Base-by-base conservation (phyloP, 2,888 invertebrate species). In the Lasioglossum vierecki region DNA sequence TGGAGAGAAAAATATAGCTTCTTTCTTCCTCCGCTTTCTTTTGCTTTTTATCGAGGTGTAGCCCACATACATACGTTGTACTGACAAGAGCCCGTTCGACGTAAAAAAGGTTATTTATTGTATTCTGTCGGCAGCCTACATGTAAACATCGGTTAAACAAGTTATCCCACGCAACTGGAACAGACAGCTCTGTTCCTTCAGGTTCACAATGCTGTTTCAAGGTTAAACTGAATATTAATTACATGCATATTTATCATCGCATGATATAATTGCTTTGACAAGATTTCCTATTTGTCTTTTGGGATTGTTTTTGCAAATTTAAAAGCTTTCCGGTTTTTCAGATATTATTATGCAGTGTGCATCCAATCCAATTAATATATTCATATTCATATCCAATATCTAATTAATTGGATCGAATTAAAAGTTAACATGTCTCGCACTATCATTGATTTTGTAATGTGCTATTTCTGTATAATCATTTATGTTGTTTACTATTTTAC, bases 121-220 rank as follows among this genome's bases (percentile, higher is more conserved):
- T 26, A 30, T 60, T 26, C 26, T 15, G 13, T 30, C 13, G 60
- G 5, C 60, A 15, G 0, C 4, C 60, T 30, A 13, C 26, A 4
- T 73, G 22, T 46, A n/a, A 73, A 73, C 30, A 73, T 73, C 46
- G 35, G 49, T 30, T 46, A 35, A 35, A 66, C 35, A 35, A 35
- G 66, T 66, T 66, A 30, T 66, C 66, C 18, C 30, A 30, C 35
- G 66, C 35, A 18, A 66, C 18, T 66, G 15, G 35, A 35, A 22
- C 26, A 30, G 60, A 60, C 60, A 4, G 60, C 60, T 30, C 60
- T 30, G 60, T 60, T 60, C 60, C 13, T 60, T 13, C 26, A n/a
- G 5, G n/a, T 60, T 60, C 60, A 26, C 60, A 60, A 60, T 26
- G 26, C 13, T 30, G 53, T 22, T 60, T 30, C 60, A 26, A 60